Conservation (phyloP, 2,113 vertebrate genomes). For the Vanacampus margaritifer region DNA sequence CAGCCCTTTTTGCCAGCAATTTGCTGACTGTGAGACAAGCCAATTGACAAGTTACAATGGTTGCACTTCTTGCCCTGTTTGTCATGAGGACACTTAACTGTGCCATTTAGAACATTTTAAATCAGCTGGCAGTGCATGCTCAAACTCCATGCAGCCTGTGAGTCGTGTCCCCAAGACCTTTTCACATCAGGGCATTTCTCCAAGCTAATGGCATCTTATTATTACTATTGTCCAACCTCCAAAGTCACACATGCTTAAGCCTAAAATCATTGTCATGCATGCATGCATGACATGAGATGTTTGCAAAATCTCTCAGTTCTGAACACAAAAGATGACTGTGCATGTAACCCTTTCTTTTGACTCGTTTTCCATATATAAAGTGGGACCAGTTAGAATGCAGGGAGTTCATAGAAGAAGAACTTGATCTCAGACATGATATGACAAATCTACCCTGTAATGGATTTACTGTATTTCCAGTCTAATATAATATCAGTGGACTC, state of each 20-base stretch:
- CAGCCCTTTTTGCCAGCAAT: not conserved
- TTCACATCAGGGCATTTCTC: constrained; percentile 36
- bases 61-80: constrained; percentile 3
- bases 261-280: not conserved
- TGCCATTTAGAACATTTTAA: constrained; percentile 37
- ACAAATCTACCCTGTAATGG: too few species aligned
- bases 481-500: not conserved
- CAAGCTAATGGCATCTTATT: constrained; percentile 39
- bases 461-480: too few species aligned
- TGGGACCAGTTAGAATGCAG: too few species aligned
- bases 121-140: constrained; percentile 36
- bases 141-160: constrained; percentile 27
- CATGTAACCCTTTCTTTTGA: too few species aligned
- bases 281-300: not conserved
- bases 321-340: too few species aligned
- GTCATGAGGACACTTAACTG: constrained; percentile 15
- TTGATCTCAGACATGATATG: too few species aligned
- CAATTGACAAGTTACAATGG: not conserved
- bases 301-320: not conserved
- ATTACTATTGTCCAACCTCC: not conserved
- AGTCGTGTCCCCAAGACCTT: constrained; percentile 35
- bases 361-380: too few species aligned
- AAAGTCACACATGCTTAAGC: constrained; percentile 16
- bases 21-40: constrained; percentile 3
- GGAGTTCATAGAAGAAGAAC: too few species aligned